Conservation (phyloP, 1,140 invertebrate species). For the Macrobrachium nipponense region DNA sequence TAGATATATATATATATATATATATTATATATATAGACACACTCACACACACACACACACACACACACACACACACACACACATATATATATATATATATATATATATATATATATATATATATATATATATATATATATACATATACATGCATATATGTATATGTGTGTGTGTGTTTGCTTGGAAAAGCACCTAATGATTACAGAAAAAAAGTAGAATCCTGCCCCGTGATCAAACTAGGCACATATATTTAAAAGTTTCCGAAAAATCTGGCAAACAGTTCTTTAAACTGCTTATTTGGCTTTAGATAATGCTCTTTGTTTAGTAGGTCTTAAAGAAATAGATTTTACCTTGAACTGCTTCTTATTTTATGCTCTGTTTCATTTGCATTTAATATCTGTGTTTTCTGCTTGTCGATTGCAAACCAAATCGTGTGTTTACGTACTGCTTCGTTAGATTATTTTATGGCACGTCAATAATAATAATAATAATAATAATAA, state of each 20-base stretch:
- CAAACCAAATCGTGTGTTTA: no score
- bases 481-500: no score
- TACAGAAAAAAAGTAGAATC: neutral
- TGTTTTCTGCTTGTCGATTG: no score
- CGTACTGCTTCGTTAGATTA: no score
- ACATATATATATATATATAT: neutral
- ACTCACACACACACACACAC: neutral
- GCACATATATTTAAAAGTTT: neutral
- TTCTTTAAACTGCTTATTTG: no score
- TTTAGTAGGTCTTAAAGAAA: no score
- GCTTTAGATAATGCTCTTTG: no score
- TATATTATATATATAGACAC: neutral
- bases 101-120: constrained; percentile 10
- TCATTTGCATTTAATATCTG: no score
- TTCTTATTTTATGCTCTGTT: no score
- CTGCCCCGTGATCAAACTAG: neutral
- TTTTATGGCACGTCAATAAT: no score
- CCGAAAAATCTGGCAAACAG: neutral
- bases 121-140: neutral
- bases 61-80: neutral
- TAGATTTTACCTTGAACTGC: no score
- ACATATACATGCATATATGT: neutral
- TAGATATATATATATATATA: neutral
- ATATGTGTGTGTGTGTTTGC: neutral
- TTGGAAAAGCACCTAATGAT: neutral